Conservation (phyloP, 2,797 vertebrate genomes). For the Etheostoma nigrum region DNA sequence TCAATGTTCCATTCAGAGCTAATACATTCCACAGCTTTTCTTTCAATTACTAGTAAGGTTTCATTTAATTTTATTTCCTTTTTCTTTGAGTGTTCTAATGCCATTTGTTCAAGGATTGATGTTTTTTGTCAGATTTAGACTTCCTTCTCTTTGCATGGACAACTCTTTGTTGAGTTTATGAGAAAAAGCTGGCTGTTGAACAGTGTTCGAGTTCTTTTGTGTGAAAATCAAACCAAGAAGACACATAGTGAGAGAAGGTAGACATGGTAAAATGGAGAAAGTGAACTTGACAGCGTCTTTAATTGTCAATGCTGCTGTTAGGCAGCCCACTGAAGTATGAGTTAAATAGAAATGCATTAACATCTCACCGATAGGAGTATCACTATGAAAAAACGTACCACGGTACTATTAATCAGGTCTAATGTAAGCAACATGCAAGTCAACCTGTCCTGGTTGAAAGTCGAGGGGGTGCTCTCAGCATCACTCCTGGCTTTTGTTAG, state of each 20-base stretch:
- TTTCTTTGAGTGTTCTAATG: neutral
- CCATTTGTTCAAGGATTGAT: neutral
- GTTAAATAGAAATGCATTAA: slow-evolving; percentile 11
- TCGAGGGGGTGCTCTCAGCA: no score
- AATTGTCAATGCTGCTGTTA: slow-evolving; percentile 28
- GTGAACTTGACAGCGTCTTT: slow-evolving; percentile 19
- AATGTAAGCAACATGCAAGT: no score
- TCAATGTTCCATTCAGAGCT: neutral
- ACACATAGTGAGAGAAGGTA: neutral
- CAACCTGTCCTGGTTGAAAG: no score
- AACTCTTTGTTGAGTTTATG: neutral
- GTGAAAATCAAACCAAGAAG: slow-evolving; percentile 3
- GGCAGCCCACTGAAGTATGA: slow-evolving; percentile 13
- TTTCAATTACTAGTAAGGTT: neutral
- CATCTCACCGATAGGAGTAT: neutral
- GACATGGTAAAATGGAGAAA: slow-evolving; percentile 7
- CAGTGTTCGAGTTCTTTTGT: neutral
- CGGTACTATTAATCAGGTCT: no score
- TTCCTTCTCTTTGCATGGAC: neutral
- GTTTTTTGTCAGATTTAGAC: neutral
- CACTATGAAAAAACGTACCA: neutral
- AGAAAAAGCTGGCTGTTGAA: neutral
- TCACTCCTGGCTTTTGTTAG: no score
- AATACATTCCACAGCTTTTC: neutral
- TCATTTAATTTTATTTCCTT: neutral